Percentiles rank a stretch among this genome's conserved stretches.
These are phyloP conservation scores for Prolemur simus DNA, from an alignment of 2,113 vertebrate genomes.

Conservation along the genomic window DNA sequence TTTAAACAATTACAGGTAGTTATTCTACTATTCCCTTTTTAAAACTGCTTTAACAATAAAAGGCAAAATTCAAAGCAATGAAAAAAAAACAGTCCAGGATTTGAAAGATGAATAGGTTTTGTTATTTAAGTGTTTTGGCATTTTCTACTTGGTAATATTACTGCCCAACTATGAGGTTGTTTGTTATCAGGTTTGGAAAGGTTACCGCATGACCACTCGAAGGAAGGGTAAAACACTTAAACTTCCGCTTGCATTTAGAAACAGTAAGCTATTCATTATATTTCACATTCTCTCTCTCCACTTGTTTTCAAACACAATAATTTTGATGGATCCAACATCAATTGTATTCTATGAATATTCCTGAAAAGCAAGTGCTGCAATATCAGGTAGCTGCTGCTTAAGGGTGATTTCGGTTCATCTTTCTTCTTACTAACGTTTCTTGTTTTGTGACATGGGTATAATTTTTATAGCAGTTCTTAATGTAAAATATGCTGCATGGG, in stretches of 20 bases:
- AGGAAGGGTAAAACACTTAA: constrained; percentile 28
- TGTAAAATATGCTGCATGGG: neutral
- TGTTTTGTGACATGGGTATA: neutral
- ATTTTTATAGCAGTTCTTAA: constrained; percentile 1
- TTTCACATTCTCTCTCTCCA: constrained; percentile 7
- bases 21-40: neutral
- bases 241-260: neutral
- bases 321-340: constrained; percentile 4
- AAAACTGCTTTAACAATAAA: neutral
- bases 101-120: constrained; percentile 2
- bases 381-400: constrained; percentile 17
- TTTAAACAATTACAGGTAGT: neutral
- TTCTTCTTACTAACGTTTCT: constrained; percentile 7
- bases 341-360: constrained; percentile 15
- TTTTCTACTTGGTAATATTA: constrained; percentile 28
- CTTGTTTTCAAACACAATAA: constrained; percentile 12
- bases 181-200: constrained; percentile 57
- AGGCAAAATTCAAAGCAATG: neutral
- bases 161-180: neutral
- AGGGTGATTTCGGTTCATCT: neutral
- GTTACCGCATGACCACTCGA: neutral
- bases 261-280: neutral
- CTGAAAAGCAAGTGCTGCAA: neutral
- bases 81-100: neutral
- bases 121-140: neutral